Evolutionary conservation across 1,140 invertebrate species (phyloP).

Genomic region (Meteorus sp.): DNA sequence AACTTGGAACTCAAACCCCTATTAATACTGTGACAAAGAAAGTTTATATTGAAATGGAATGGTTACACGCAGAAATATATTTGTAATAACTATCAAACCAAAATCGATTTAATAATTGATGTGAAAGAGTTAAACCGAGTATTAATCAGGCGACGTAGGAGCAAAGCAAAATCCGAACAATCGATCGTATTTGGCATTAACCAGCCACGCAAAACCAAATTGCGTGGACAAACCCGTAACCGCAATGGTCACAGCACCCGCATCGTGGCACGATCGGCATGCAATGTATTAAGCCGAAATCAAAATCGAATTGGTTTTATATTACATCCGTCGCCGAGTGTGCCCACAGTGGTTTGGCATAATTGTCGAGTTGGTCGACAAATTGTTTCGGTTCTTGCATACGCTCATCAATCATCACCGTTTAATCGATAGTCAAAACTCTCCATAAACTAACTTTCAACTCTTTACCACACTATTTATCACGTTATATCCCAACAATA

Average conservation of each 20-base stretch:
- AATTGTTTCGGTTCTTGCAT: constrained; percentile 20
- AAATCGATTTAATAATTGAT: constrained; percentile 14
- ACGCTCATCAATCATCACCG: constrained; percentile 18
- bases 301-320: constrained; percentile 42
- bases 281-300: constrained; percentile 35
- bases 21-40: no score
- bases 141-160: constrained; percentile 16
- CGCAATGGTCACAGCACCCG: constrained; percentile 36
- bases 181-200: constrained; percentile 25
- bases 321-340: constrained; percentile 24
- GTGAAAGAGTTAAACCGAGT: constrained; percentile 24
- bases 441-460: constrained; percentile 11
- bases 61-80: neutral
- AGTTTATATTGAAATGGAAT: no score
- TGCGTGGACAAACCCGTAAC: constrained; percentile 42
- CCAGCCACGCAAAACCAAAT: constrained; percentile 42
- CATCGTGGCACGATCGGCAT: constrained; percentile 30
- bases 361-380: constrained; percentile 16
- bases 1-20: no score
- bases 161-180: constrained; percentile 28
- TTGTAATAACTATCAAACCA: neutral
- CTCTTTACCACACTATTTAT: neutral
- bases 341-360: constrained; percentile 17
- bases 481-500: neutral
- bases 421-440: constrained; percentile 19